Base-by-base conservation (phyloP, 2,888 invertebrate species). In the Keiferia lycopersicella region DNA sequence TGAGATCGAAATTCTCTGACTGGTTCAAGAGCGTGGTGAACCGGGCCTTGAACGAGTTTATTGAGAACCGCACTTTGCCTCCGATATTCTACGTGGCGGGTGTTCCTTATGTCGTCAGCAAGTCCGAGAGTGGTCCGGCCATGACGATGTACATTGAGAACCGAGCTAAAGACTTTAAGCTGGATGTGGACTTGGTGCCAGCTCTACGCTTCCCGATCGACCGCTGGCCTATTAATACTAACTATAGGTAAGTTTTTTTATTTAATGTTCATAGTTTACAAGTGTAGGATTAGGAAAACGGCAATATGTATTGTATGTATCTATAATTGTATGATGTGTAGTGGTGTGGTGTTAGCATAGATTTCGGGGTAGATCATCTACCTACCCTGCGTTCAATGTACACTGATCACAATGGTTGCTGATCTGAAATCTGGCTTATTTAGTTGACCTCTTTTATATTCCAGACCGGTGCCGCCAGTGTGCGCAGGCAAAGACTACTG, bases 131-230 rank as follows among this genome's bases (percentile, higher is more conserved):
- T 0, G 93, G 93, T 0, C 94, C 94, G 0, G 94, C 94, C 0
- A 84, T 92, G 69, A 94, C 93, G 0, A 65, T 94, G 11, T 78
- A 76, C 30, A 78, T 94, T n/a, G 71, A 74, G 61, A 80, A 82
- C 59, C 6, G 12, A 0, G 34, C 61, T 0, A 73, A 60, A 20
- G 73, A 79, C 8, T 84, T 88, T 64, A 74, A 73, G 20, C 73
- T 94, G 71, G 84, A 87, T 63, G 84, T 93, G 0, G 94, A 94
- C 71, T 71, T 93, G 48, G 93, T 93, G 8, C 93, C 93, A 0
- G 90, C 90, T 4, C 71, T 93, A 22, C 86, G 86, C 74, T 92
- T 93, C 65, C 82, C 84, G 0, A 84, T 84, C 64, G 71, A 72
- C 0, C 82, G 89, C 0, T 92, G 92, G 88, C 89, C 91, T 0